Conservation (phyloP, 1,140 invertebrate genomes). For the Brevipalpus yothersi region DNA sequence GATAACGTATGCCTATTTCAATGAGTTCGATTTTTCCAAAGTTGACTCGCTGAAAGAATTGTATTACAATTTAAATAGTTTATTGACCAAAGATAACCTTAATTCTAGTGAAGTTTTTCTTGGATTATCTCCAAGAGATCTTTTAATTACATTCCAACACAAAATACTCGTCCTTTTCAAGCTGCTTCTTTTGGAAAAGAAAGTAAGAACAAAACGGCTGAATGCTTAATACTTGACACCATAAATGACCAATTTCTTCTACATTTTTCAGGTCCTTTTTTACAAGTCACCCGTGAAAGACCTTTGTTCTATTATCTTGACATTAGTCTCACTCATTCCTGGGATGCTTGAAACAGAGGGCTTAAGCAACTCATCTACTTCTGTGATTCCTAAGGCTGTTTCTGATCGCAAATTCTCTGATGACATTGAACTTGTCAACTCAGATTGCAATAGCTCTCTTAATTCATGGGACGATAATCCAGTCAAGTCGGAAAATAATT, state of each 20-base stretch:
- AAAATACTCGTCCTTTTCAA: constrained; percentile 84
- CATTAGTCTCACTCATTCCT: constrained; percentile 69
- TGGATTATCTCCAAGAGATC: constrained; percentile 51
- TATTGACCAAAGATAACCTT: constrained; percentile 37
- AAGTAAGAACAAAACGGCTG: constrained; percentile 26
- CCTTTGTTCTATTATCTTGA: constrained; percentile 59
- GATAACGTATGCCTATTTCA: constrained; percentile 89
- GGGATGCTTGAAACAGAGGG: constrained; percentile 47
- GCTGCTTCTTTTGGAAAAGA: constrained; percentile 62
- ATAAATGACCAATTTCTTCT: not conserved
- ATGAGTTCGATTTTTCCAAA: constrained; percentile 57
- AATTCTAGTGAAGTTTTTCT: constrained; percentile 40
- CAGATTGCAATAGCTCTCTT: too few relatives aligned
- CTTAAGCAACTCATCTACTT: constrained; percentile 1
- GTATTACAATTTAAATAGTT: constrained; percentile 69
- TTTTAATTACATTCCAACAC: constrained; percentile 64
- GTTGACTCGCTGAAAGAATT: constrained; percentile 56
- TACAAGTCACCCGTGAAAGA: constrained; percentile 75
- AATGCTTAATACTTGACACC: too few relatives aligned
- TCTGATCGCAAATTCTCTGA: constrained; percentile 1
- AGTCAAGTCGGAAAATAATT: too few relatives aligned
- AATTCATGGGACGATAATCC: too few relatives aligned
- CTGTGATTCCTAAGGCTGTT: not conserved
- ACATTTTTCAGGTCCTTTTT: constrained; percentile 35
- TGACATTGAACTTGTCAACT: constrained; percentile 2